Conservation (phyloP, 2,888 invertebrate genomes). For the Kuschelorhynchus macadamiae region DNA sequence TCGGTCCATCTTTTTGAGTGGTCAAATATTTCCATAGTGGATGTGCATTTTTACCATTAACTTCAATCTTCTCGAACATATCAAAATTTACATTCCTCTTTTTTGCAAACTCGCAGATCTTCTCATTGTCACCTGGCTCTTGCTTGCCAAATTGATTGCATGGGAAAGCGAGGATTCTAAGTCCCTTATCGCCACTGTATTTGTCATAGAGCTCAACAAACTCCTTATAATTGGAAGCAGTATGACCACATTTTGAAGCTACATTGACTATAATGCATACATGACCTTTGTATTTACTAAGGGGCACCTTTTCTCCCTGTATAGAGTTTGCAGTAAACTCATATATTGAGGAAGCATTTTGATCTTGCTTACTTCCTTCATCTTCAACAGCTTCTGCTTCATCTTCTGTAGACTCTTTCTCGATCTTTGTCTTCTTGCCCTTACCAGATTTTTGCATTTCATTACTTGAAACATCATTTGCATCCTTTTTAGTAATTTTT, state of each 20-base stretch:
- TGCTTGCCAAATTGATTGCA: slow-evolving; percentile 88
- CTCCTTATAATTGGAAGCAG: slow-evolving; percentile 87
- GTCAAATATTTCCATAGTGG: slow-evolving; percentile 79
- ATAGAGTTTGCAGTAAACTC: slow-evolving; percentile 86
- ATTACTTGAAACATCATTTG: not conserved
- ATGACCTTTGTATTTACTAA: slow-evolving; percentile 85
- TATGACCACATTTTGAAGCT: slow-evolving; percentile 88
- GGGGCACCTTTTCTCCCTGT: slow-evolving; percentile 83
- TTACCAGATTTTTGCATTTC: slow-evolving; percentile 5
- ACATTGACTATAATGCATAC: slow-evolving; percentile 90
- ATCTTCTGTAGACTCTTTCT: slow-evolving; percentile 13
- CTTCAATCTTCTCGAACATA: slow-evolving; percentile 80
- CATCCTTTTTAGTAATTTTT: not conserved
- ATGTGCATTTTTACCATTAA: slow-evolving; percentile 77
- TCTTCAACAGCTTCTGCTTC: slow-evolving; percentile 2
- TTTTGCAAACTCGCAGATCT: slow-evolving; percentile 75
- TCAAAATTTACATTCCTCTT: slow-evolving; percentile 79
- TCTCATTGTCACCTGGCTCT: slow-evolving; percentile 76
- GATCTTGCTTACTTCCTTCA: not conserved
- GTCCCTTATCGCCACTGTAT: slow-evolving; percentile 78
- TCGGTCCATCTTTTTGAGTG: slow-evolving; percentile 68
- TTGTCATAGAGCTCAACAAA: slow-evolving; percentile 82
- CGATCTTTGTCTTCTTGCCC: slow-evolving; percentile 22
- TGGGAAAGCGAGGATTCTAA: slow-evolving; percentile 86
- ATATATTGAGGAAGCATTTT: slow-evolving; percentile 77